Evolutionary conservation across 2,888 invertebrate species (phyloP).

Genomic region (Tiliacea citrago): DNA sequence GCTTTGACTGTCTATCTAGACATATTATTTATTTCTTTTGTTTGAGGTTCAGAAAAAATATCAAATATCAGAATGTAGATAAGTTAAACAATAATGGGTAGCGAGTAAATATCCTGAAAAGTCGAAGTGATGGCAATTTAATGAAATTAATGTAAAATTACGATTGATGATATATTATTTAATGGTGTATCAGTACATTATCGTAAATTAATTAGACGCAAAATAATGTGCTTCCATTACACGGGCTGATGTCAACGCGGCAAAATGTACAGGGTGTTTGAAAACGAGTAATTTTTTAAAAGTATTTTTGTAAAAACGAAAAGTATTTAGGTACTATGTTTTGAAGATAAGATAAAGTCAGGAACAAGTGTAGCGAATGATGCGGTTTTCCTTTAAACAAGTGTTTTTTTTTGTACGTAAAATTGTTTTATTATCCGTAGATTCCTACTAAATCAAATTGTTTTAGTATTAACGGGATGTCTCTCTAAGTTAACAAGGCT

Average conservation of each 20-base stretch:
- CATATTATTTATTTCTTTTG: too few relatives aligned
- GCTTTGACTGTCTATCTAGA: too few relatives aligned
- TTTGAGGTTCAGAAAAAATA: background rate
- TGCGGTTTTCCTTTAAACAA: background rate
- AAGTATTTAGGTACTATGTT: background rate
- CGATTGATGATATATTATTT: slow-evolving; percentile 70
- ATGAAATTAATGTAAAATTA: slow-evolving; percentile 57
- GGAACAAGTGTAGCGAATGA: background rate
- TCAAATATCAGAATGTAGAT: background rate
- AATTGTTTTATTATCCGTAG: too few relatives aligned
- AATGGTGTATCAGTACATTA: slow-evolving; percentile 77
- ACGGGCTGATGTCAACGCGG: slow-evolving; percentile 71
- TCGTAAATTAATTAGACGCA: slow-evolving; percentile 85
- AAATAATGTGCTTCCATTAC: slow-evolving; percentile 81
- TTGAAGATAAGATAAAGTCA: background rate
- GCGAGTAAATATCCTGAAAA: slow-evolving; percentile 33
- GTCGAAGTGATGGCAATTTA: slow-evolving; percentile 33
- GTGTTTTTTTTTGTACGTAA: too few relatives aligned
- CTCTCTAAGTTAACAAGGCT: background rate
- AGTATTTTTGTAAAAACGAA: background rate
- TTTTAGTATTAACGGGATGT: background rate
- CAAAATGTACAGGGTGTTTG: slow-evolving; percentile 65
- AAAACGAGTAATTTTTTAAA: background rate
- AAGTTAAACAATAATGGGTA: background rate
- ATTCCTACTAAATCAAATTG: too few relatives aligned